phyloP scores from a whole-genome alignment of 2,888 invertebrate species.

The Drosophila antonietae region DNA sequence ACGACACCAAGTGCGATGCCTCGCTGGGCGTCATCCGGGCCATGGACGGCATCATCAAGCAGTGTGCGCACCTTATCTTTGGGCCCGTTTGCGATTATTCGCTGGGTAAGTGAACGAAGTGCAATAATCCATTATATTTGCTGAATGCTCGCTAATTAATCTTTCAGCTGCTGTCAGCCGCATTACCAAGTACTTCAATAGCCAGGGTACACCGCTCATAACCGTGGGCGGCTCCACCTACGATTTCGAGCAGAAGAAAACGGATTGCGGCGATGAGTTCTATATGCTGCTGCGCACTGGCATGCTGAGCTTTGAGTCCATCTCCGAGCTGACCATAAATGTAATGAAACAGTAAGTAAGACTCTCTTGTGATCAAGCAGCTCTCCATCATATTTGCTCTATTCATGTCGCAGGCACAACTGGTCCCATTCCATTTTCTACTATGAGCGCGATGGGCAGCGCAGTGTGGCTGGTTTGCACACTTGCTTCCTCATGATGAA shows the following conservation, averaged over 20 bases:
- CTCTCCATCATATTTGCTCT: background rate
- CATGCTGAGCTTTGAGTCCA: conserved; percentile 89
- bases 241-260: conserved; percentile 91
- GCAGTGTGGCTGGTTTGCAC: conserved; percentile 88
- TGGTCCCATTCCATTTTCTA: conserved; percentile 91
- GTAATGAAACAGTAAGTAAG: conserved; percentile 89
- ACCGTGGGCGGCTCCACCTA: conserved; percentile 92
- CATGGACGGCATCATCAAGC: conserved; percentile 89
- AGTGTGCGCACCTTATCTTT: conserved; percentile 91
- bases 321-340: conserved; percentile 89
- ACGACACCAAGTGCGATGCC: conserved; percentile 91
- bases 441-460: conserved; percentile 90
- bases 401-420: conserved; percentile 86
- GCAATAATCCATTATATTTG: background rate
- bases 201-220: conserved; percentile 90
- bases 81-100: conserved; percentile 93
- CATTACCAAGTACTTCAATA: conserved; percentile 91
- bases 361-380: too few species aligned
- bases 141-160: background rate
- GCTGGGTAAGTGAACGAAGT: conserved; percentile 86
- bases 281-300: conserved; percentile 92
- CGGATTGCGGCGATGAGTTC: conserved; percentile 89
- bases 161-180: conserved; percentile 92
- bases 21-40: conserved; percentile 90
- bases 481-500: conserved; percentile 92